Conservation (phyloP, 2,797 vertebrate species). For the Oreochromis grahami region DNA sequence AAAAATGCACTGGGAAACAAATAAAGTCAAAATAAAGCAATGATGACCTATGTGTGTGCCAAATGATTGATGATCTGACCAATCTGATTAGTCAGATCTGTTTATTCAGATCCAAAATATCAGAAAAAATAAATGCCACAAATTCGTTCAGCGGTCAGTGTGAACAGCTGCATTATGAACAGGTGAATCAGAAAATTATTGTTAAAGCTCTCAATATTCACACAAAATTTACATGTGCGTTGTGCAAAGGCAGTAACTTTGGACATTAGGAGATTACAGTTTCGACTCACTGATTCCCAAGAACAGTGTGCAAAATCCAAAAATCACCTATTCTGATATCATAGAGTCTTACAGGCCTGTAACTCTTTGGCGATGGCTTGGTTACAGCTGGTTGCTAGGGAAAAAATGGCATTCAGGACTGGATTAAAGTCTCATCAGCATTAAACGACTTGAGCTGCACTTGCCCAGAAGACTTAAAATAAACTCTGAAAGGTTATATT, state of each 20-base stretch:
- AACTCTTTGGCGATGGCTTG: no score
- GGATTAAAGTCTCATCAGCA: not conserved
- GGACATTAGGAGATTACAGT: not conserved
- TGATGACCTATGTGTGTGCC: not conserved
- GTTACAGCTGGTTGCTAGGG: no score
- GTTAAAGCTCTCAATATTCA: not conserved
- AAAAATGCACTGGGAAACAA: not conserved
- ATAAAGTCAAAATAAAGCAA: not conserved
- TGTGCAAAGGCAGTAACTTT: not conserved
- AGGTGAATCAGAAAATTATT: not conserved
- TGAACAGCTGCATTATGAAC: not conserved
- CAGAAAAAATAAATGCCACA: not conserved
- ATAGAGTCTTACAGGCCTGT: not conserved
- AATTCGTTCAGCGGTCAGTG: not conserved
- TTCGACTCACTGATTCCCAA: not conserved
- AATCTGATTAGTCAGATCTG: not conserved
- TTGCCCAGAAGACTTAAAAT: not conserved
- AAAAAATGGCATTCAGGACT: no score
- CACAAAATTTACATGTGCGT: rapidly evolving
- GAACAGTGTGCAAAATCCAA: not conserved
- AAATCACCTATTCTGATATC: not conserved
- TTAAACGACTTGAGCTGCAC: not conserved
- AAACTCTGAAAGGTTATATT: not conserved
- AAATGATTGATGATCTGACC: not conserved
- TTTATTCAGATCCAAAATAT: not conserved